Evolutionary conservation across 2,888 invertebrate genomes (phyloP).

Genomic region (Diaperis boleti): DNA sequence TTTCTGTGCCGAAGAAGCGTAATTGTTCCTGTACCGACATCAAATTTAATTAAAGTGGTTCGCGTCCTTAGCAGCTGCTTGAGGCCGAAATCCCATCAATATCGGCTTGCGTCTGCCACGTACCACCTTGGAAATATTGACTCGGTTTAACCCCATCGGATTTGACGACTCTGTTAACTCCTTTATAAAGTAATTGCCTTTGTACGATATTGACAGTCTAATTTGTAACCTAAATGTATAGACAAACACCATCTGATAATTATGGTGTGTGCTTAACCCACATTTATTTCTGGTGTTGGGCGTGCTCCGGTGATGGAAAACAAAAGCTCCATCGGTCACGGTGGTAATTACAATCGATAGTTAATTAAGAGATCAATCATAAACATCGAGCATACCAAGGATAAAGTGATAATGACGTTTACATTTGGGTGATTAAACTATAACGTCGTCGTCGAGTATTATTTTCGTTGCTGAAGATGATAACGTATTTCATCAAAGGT

Average conservation of each 20-base stretch:
- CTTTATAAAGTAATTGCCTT: slow-evolving; percentile 33
- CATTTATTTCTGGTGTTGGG: slow-evolving; percentile 16
- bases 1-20: background rate
- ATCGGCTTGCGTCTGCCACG: slow-evolving; percentile 16
- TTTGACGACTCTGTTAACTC: slow-evolving; percentile 32
- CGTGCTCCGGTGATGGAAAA: background rate
- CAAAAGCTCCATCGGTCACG: slow-evolving; percentile 5
- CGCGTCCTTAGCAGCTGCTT: slow-evolving; percentile 1
- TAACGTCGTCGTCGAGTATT: background rate
- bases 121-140: slow-evolving; percentile 7
- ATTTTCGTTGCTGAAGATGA: background rate
- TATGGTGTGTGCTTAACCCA: slow-evolving; percentile 17
- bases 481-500: too few relatives aligned
- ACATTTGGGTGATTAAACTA: slow-evolving; percentile 1
- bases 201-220: slow-evolving; percentile 26
- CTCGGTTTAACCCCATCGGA: slow-evolving; percentile 29
- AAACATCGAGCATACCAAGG: background rate
- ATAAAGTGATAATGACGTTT: background rate
- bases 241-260: slow-evolving; percentile 13
- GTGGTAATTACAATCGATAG: slow-evolving; percentile 16
- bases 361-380: slow-evolving; percentile 31
- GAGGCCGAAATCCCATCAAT: slow-evolving; percentile 19
- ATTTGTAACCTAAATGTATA: slow-evolving; percentile 4
- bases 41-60: slow-evolving; percentile 16
- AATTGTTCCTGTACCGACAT: background rate